These are phyloP conservation scores for Crax fasciolata DNA, from an alignment of 2,797 vertebrate genomes.

Conservation along the genomic window DNA sequence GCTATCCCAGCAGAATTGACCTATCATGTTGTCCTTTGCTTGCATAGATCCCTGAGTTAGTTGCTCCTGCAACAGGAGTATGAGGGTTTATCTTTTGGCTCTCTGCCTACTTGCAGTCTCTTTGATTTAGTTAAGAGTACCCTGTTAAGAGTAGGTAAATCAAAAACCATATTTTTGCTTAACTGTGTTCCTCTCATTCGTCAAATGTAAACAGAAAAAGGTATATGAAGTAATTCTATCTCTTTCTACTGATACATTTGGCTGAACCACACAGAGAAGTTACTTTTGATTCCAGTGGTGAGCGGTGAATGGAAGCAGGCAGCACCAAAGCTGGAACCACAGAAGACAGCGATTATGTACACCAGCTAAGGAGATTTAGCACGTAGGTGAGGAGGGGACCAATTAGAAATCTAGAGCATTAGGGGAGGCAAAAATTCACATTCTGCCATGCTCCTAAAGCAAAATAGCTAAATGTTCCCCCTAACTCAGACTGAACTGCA, in stretches of 20 bases:
- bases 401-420: background rate
- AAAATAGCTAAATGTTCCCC: background rate
- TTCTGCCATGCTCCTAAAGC: background rate
- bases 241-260: background rate
- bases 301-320: background rate
- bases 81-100: background rate
- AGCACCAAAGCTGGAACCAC: background rate
- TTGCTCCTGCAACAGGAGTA: background rate
- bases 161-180: background rate
- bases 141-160: background rate
- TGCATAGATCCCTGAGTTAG: background rate
- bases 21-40: background rate
- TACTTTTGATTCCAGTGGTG: background rate
- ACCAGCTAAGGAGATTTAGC: background rate
- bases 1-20: background rate
- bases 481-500: background rate
- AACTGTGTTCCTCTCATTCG: background rate
- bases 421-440: background rate
- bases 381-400: rapidly evolving
- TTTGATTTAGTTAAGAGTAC: background rate
- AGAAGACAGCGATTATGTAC: background rate
- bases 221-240: background rate
- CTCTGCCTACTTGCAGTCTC: background rate
- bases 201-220: background rate
- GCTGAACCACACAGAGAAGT: background rate